Base-by-base conservation (phyloP, 2,888 invertebrate species). In the Nomada ruficornis region DNA sequence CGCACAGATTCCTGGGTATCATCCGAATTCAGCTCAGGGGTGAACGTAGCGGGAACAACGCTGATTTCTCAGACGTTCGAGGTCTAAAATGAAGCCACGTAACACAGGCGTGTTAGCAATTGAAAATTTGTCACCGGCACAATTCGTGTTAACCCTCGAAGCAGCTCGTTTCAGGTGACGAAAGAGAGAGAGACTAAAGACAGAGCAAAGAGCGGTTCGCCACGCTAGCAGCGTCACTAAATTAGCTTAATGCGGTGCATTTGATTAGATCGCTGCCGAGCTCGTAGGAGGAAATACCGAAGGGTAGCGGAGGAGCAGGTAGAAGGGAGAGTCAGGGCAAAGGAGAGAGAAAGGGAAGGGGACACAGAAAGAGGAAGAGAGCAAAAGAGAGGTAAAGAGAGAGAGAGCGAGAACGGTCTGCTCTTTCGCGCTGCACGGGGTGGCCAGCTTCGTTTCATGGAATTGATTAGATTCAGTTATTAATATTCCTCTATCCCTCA, bases 391-490 rank as follows among this genome's bases (percentile, higher is more conserved):
- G 78, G 73, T 70, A 77, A 64, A 71, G 36, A 60, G 82, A 68
- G 62, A 36, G 64, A 76, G 77, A 76, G 77, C 29, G 65, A 71
- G 76, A 65, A 72, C 70, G 82, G 76, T 84, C 83, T 77, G 85
- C 88, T 85, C 82, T 87, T 88, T 87, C 84, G 80, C 77, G 84
- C 78, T 88, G 89, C 86, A 85, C 88, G 88, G 91, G 91, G 90
- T 91, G 89, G 89, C 89, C 88, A 89, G 86, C 82, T 86, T 90
- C 90, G 89, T 91, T 92, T 91, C 93, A 91, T 83, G 84, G 92
- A 93, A 92, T 93, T 92, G 93, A 93, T 93, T 93, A 92, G 92
- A 92, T 91, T 92, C 92, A 92, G 93, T 93, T 93, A 93, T 93
- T 93, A 93, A 93, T 93, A 93, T 92, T 93, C 92, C 92, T 92